Base-by-base conservation (phyloP, 2,888 invertebrate genomes). In the Ochropleura plecta region DNA sequence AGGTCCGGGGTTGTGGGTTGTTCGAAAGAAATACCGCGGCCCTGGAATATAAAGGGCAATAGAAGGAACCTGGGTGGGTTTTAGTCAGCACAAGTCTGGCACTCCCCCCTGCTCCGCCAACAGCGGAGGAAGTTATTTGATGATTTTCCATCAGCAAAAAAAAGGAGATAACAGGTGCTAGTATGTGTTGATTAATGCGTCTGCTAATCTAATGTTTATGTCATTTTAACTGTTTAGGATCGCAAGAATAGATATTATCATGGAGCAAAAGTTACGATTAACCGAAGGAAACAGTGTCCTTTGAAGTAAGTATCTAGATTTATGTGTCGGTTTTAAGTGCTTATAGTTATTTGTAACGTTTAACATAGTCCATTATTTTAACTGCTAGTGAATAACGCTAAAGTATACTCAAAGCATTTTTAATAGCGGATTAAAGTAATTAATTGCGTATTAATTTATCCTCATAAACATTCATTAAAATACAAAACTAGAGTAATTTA, bases 401-500 rank as follows among this genome's bases (percentile, higher is more conserved):
- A 18, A 59, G 14, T 18, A 1, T 6, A 18, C 46, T 18, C 7
- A 14, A 40, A 10, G 10, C 1, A n/a, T 40, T 75, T 18, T 30
- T 9, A 44, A 6, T n/a, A 42, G 42, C 10, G 18, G 1, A 0
- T 5, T 40, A 9, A 46, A 59, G 2, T 18, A 40, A 53, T 64
- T 12, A 30, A 70, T 49, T 10, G 53, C 49, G 70, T 9, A 70
- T 57, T 59, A 42, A 67, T n/a, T 40, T 18, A 70, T n/a, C 44
- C 12, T 16, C 20, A 51, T 55, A 70, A 64, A 60, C 20, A 75
- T 44, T 44, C 62, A 74, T 59, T 42, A 63, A 71, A 69, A 42
- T 60, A 46, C 68, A 60, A 59, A 78, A 69, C 57, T 42, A 79
- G 65, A 78, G 9, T 30, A 51, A 82, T 82, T 75, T 64, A 70